Base-by-base conservation (phyloP, 2,888 invertebrate species). In the Clusia tigrina region DNA sequence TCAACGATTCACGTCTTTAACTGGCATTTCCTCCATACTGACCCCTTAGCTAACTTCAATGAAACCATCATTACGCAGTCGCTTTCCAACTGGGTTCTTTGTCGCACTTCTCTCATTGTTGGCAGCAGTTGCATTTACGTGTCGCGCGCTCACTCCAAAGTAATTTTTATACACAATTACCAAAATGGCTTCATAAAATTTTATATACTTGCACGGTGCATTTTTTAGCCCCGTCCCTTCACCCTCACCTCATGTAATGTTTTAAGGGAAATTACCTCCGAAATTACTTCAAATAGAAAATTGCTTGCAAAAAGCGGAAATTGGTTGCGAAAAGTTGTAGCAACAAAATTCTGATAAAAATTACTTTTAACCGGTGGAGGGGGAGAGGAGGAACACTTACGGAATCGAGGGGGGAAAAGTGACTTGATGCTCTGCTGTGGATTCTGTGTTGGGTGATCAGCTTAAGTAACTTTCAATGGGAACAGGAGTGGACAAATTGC, bases 91-190 rank as follows among this genome's bases (percentile, higher is more conserved):
- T 12, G 12, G 32, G 5, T 32, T 32, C 6, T 5, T 12, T 32
- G 32, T 32, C 32, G 32, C 32, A 12, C 32, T 32, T 9, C 5
- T 32, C 5, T 32, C 6, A 9, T 32, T 5, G 32, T 32, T 12
- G 32, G 5, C 6, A 9, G 32, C 6, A 32, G 32, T 32, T 32
- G 32, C 32, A 9, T 32, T 32, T 32, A n/a, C n/a, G n/a, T n/a
- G 32, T 32, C 32, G 32, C 32, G 5, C n/a, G 32, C 32, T 6
- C 32, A 32, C 12, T 9, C 32, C 10, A 42, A n/a, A 17, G 42
- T 42, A 42, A 42, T 42, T 42, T 42, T n/a, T 42, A n/a, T 42
- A n/a, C n/a, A 42, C 42, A 42, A 42, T 42, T 42, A 42, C 42
- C n/a, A 42, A 42, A 42, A 42, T 42, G 9, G 42, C 42, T 42